A percentile compares a stretch with the other conserved stretches of the same genome.
These are phyloP conservation scores for Rhabdomys pumilio DNA, from an alignment of 2,797 vertebrate species.

Conservation along the genomic window DNA sequence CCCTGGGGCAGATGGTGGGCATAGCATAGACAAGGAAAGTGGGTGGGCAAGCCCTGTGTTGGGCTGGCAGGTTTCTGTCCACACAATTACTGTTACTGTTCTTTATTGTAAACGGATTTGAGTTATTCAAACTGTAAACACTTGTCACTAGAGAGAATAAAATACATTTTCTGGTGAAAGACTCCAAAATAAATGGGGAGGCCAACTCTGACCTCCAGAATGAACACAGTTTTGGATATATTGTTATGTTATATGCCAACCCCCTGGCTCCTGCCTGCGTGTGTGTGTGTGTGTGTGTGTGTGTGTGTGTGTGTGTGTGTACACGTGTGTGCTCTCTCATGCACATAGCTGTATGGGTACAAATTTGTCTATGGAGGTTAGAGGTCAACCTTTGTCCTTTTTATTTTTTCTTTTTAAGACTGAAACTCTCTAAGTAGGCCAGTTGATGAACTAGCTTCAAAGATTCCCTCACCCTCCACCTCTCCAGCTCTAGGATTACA, in stretches of 20 bases:
- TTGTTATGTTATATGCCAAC: neutral
- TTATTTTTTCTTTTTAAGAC: neutral
- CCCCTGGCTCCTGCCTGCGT: neutral
- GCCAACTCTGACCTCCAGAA: neutral
- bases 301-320: neutral
- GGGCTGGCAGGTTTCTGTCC: neutral
- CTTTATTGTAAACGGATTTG: neutral
- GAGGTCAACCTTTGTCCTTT: neutral
- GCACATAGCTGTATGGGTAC: neutral
- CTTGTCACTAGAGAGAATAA: constrained; percentile 1
- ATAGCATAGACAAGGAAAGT: neutral
- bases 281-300: neutral
- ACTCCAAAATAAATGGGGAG: constrained; percentile 25
- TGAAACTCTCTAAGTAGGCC: neutral
- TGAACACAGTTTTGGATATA: constrained; percentile 30
- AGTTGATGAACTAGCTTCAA: neutral
- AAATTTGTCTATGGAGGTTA: neutral
- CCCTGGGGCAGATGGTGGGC: neutral
- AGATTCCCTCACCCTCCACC: neutral
- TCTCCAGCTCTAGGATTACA: neutral
- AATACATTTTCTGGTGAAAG: neutral
- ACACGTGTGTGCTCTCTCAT: too few relatives aligned
- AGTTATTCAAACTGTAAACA: neutral
- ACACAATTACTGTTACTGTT: neutral
- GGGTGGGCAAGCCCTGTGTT: neutral